phyloP scores from a whole-genome alignment of 2,113 vertebrate genomes.

The Rhegmatorhina hoffmannsi region DNA sequence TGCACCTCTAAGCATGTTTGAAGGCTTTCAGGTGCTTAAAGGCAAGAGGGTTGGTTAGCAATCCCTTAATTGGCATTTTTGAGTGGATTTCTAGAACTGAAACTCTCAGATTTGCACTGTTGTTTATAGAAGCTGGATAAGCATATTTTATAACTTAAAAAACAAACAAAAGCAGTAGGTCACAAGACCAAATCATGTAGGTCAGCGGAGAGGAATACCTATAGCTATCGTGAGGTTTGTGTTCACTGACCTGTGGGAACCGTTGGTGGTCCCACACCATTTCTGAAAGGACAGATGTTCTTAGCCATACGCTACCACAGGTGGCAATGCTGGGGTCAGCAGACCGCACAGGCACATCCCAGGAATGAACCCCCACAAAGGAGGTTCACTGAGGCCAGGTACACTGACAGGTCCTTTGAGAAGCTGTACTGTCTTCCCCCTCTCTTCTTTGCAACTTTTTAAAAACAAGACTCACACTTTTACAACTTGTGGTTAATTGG shows the following conservation, averaged over 20 bases:
- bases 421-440: not conserved
- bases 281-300: constrained; percentile 56
- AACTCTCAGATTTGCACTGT: not conserved
- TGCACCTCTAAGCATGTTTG: constrained; percentile 15
- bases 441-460: not conserved
- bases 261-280: constrained; percentile 40
- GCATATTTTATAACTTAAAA: constrained; percentile 50
- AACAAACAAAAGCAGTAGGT: constrained; percentile 62
- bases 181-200: constrained; percentile 62
- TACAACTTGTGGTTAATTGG: not conserved
- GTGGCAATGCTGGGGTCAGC: not conserved
- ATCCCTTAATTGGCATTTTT: not conserved
- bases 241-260: constrained; percentile 57
- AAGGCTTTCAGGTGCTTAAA: constrained; percentile 16
- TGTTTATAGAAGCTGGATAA: constrained; percentile 45
- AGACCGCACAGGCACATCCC: not conserved
- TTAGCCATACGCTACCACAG: not conserved
- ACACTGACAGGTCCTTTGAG: not conserved
- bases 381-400: not conserved
- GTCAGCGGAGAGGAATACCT: constrained; percentile 66
- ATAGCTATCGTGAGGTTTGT: not conserved
- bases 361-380: not conserved
- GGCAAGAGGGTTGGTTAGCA: not conserved
- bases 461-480: not conserved
- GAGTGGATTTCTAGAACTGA: not conserved